These are phyloP conservation scores for Himalopsyche kuldschensis DNA, from an alignment of 2,888 invertebrate genomes.

Conservation along the genomic window DNA sequence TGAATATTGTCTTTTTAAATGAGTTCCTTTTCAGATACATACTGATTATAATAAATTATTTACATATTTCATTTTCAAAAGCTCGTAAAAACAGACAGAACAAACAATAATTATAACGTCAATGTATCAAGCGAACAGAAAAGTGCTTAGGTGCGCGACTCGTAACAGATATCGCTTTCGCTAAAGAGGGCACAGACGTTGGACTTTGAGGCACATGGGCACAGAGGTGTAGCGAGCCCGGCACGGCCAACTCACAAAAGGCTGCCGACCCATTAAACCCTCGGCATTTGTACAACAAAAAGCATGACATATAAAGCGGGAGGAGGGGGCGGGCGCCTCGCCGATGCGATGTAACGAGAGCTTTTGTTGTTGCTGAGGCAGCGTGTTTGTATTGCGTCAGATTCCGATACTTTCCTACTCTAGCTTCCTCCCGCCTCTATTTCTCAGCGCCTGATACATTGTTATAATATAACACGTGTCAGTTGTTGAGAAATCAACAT, in stretches of 20 bases:
- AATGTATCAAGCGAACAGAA: not conserved
- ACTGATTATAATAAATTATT: no score
- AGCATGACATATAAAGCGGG: constrained; percentile 37
- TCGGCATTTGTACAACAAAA: constrained; percentile 38
- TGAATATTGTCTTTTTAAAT: no score
- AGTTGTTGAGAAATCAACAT: not conserved
- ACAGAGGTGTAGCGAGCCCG: not conserved
- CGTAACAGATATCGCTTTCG: not conserved
- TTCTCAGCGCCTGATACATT: not conserved
- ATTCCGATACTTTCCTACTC: not conserved
- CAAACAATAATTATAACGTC: not conserved
- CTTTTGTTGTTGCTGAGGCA: constrained; percentile 13
- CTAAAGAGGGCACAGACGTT: not conserved
- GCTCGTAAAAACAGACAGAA: no score
- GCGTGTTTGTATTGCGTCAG: not conserved
- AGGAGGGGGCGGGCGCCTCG: not conserved
- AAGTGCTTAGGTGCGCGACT: not conserved
- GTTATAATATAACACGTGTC: not conserved
- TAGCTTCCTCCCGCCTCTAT: not conserved
- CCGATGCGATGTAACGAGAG: constrained; percentile 11
- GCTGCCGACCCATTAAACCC: constrained; percentile 29
- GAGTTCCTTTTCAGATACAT: no score
- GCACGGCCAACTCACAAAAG: constrained; percentile 19
- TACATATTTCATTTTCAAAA: no score
- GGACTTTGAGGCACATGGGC: not conserved